Evolutionary conservation across 2,888 invertebrate genomes (phyloP).

Genomic region (Drosophila colorata): DNA sequence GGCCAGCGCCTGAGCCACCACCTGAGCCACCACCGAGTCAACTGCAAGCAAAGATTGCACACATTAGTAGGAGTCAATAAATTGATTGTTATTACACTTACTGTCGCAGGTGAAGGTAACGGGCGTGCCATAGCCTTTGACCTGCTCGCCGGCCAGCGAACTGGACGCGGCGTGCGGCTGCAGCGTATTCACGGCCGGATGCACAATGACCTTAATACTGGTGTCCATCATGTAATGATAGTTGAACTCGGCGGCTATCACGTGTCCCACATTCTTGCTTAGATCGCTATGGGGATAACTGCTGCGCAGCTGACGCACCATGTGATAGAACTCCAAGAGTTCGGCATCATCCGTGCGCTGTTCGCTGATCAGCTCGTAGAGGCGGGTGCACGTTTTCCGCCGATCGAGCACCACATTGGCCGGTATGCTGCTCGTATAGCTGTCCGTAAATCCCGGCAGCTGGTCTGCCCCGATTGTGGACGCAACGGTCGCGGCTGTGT

Average conservation of each 20-base stretch:
- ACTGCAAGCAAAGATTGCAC: slow-evolving; percentile 87
- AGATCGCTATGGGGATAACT: slow-evolving; percentile 91
- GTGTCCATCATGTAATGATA: slow-evolving; percentile 92
- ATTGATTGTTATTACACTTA: slow-evolving; percentile 82
- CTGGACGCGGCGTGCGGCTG: slow-evolving; percentile 86
- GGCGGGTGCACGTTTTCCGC: slow-evolving; percentile 83
- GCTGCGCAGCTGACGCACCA: slow-evolving; percentile 92
- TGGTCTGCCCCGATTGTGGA: slow-evolving; percentile 30
- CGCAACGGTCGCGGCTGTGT: slow-evolving; percentile 20
- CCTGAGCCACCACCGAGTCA: slow-evolving; percentile 93
- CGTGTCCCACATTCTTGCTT: slow-evolving; percentile 93
- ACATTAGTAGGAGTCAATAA: background rate
- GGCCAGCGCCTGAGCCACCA: slow-evolving; percentile 93
- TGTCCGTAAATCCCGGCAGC: slow-evolving; percentile 53
- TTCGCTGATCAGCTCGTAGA: slow-evolving; percentile 91
- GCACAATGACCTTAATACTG: slow-evolving; percentile 95
- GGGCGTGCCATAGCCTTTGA: slow-evolving; percentile 87
- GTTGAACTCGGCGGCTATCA: slow-evolving; percentile 94
- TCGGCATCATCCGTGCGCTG: slow-evolving; percentile 90
- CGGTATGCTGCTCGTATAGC: slow-evolving; percentile 61
- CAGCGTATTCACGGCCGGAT: slow-evolving; percentile 86
- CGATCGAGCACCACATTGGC: slow-evolving; percentile 76
- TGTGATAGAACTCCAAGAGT: slow-evolving; percentile 92
- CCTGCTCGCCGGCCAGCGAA: slow-evolving; percentile 72
- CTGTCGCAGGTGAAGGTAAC: slow-evolving; percentile 97